Evolutionary conservation across 2,888 invertebrate species (phyloP), one percentile per base, ranked within the genome.

Genomic region (Idaea aversata): DNA sequence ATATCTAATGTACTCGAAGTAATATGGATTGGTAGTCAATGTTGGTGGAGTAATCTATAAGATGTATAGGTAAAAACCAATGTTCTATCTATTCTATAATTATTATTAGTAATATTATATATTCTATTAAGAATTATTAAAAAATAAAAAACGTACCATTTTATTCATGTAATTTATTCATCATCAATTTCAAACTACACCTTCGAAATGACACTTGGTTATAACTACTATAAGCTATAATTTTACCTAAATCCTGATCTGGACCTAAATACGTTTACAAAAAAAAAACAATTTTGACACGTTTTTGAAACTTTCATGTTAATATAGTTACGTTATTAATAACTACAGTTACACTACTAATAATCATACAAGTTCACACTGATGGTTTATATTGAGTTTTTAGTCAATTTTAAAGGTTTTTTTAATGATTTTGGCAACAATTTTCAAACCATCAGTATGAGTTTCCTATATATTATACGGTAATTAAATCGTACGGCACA

Each of bases 141-240:
- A 59, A 70, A 68, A 63, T 57, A 71, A 75, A 72, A 72, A 38
- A 62, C 35, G 34, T 38, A 15, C 5, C 6, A 16, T 67, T 67
- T 72, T 81, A 83, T 86, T 85, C 82, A 86, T 78, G 80, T 84
- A 86, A 87, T 91, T 92, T 92, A 91, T 92, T 90, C 84, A 81
- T 90, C 85, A 84, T 91, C 85, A 89, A 90, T 88, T 91, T 91
- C 90, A 93, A 92, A 93, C 92, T 93, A 93, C 92, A 91, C 88
- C 87, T 90, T 90, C 88, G 88, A 90, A 89, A 92, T 90, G 90
- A 91, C 88, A 88, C 85, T 90, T 88, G 90, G 90, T 91, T 91
- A 91, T 89, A 90, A 91, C 91, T 93, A 93, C 88, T 79, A 81
- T 89, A 93, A 90, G 91, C 93, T 92, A 91, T 91, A 88, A 87